These are phyloP conservation scores for Schizaphis graminum DNA, from an alignment of 2,888 invertebrate species.

Conservation along the genomic window DNA sequence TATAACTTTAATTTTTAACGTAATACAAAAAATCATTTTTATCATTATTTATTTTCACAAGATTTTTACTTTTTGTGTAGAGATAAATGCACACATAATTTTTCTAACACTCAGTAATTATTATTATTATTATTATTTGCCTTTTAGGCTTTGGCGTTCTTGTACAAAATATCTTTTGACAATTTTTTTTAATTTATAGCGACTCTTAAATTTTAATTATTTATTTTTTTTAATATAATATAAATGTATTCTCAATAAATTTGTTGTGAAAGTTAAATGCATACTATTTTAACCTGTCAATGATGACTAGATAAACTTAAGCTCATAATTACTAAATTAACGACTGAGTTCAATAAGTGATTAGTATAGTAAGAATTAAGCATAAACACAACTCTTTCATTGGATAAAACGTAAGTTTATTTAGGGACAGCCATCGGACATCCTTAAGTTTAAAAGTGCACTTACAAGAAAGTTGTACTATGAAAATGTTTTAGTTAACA, in stretches of 20 bases:
- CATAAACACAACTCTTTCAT: neutral
- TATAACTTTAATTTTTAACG: too few species aligned
- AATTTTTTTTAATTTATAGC: neutral
- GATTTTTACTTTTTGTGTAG: neutral
- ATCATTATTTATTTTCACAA: neutral
- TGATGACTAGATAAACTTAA: neutral
- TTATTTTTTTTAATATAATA: neutral
- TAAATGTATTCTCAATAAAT: neutral
- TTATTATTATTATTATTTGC: neutral
- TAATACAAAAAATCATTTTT: neutral
- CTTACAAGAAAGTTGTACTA: neutral
- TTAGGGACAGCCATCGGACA: neutral
- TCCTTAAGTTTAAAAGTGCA: neutral
- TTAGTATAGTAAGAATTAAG: neutral
- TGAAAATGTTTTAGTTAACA: neutral
- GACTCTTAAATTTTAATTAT: neutral
- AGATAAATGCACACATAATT: neutral
- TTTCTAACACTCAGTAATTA: neutral
- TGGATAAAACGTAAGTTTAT: neutral
- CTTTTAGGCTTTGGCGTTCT: neutral
- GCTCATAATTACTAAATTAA: neutral
- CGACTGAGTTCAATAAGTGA: neutral
- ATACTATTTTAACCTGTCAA: neutral
- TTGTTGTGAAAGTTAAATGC: neutral
- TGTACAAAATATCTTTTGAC: neutral